These are phyloP conservation scores for Manis pentadactyla DNA, from an alignment of 2,797 vertebrate genomes.

Conservation along the genomic window DNA sequence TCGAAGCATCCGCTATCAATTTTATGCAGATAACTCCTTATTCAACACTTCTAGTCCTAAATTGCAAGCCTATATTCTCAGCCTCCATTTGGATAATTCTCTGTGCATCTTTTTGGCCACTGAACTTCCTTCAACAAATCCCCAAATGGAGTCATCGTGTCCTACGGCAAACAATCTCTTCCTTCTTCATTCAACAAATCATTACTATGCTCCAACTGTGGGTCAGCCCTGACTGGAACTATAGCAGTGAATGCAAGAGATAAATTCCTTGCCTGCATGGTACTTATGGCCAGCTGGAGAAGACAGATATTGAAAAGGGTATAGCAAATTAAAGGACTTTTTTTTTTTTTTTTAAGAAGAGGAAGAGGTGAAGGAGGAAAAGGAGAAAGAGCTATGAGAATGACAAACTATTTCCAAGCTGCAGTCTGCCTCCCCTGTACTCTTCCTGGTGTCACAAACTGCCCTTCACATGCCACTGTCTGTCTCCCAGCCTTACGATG, in stretches of 20 bases:
- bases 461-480: neutral
- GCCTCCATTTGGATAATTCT: neutral
- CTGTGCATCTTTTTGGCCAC: neutral
- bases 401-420: too few relatives aligned
- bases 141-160: neutral
- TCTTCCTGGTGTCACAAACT: neutral
- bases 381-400: neutral
- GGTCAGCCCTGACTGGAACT: neutral
- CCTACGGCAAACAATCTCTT: neutral
- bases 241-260: neutral
- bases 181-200: neutral
- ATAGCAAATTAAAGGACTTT: neutral
- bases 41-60: neutral
- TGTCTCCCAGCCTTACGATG: neutral
- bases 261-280: neutral
- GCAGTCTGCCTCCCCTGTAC: too few relatives aligned
- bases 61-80: neutral
- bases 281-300: neutral
- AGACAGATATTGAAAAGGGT: neutral
- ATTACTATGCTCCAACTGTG: neutral
- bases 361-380: neutral
- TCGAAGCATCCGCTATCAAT: neutral
- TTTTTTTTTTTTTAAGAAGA: neutral
- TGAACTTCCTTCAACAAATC: neutral
- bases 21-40: neutral